Base-by-base conservation (phyloP, 2,797 vertebrate genomes). In the Perodicticus potto region DNA sequence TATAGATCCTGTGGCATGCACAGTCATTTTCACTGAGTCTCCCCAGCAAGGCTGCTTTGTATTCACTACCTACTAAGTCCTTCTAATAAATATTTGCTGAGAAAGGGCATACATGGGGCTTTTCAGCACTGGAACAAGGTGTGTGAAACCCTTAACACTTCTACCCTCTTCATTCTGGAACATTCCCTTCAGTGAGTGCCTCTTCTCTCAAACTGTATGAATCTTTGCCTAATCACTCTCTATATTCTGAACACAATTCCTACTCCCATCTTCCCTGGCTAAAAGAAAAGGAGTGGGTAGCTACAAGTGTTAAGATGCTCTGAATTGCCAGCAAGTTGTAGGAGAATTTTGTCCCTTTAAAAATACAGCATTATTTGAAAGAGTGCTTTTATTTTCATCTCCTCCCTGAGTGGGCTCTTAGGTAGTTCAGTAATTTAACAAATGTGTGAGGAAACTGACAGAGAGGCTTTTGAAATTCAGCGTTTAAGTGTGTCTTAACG, bases 1-100 rank as follows among this genome's bases (percentile, higher is more conserved):
- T 20, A 13, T 40, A 27, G 72, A n/a, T 27, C 32, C 67, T 17
- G 0, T 4, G 23, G 14, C 7, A 23, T 2, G 7, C 12, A 0
- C 8, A 32, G 4, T 22, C 19, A 0, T 11, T 12, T 11, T 0
- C 14, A 0, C 0, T 1, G 12, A 0, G 32, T 1, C n/a, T 61
- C 43, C 25, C 25, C 1, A 16, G 5, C 29, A 16, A 23, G 20
- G 22, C 22, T 9, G 8, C 67, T 16, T 7, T 14, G 27, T 25
- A 0, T 23, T 61, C 63, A 20, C 25, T 32, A 2, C 80, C 34
- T 34, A 17, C 37, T 25, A 45, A 27, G 43, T 53, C 63, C 53
- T 61, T 27, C 22, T 2, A 1, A 29, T 10, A 23, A 49, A 17
- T 2, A 63, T 4, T 45, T 34, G 55, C 69, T 78, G 78, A 40